Evolutionary conservation across 1,140 invertebrate genomes (phyloP), one percentile per base, ranked within the genome.

Genomic region (Panulirus ornatus): DNA sequence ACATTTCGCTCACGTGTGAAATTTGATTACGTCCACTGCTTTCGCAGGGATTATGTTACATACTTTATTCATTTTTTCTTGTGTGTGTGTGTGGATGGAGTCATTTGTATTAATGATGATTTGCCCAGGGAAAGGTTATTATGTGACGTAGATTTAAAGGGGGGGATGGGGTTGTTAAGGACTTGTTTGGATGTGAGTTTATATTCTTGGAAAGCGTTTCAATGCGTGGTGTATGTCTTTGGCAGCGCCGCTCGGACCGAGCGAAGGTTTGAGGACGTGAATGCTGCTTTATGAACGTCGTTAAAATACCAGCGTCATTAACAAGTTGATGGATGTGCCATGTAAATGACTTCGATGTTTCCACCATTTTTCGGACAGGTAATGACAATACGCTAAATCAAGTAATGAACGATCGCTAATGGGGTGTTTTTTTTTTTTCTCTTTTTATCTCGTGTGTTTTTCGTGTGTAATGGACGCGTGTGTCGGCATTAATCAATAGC

Each of bases 241-340:
- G 83, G 38, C 51, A 30, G 36, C 78, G 54, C 19, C 44, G 9
- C 16, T 44, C n/a, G 5, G 47, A n/a, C 27, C 71, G 73, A 78
- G 73, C 84, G 84, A 86, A 58, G 71, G 40, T 36, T 36, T 86
- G 38, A 76, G 71, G 71, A 38, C 51, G 71, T 58, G 84, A 86
- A 78, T 86, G 84, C 75, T 86, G 73, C 73, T 86, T 86, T 86
- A 86, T 86, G 84, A 51, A 36, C 44, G 27, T 86, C 84, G 84
- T 86, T 86, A 86, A 85, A 85, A 86, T 54, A 58, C 73, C 38
- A 47, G 84, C 70, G 51, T 86, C 84, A 86, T 86, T 86, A 78
- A 86, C 84, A 86, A 51, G 71, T 86, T 86, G 84, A 86, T 86
- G 84, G 73, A 86, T 86, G 84, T 58, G 34, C 84, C 71, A 86